phyloP scores from a whole-genome alignment of 2,888 invertebrate species.

The Graphium colonna region DNA sequence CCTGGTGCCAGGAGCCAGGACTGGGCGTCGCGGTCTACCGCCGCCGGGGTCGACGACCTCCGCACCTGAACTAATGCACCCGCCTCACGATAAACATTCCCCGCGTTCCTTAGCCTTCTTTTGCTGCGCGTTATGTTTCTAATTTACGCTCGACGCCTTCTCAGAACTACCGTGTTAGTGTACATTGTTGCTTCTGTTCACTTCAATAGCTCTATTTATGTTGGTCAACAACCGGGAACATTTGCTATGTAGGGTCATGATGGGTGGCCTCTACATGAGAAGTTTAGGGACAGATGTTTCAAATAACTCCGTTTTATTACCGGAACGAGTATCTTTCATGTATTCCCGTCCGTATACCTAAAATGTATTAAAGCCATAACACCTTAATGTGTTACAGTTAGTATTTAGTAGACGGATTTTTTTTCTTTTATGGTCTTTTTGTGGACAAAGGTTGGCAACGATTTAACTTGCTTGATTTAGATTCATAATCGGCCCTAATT shows the following conservation, averaged over 20 bases:
- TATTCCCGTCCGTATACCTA: too few species aligned
- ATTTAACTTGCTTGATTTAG: too few species aligned
- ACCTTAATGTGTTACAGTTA: too few species aligned
- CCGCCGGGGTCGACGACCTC: slow-evolving; percentile 54
- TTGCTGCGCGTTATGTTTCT: background rate
- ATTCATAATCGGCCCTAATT: too few species aligned
- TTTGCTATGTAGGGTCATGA: background rate
- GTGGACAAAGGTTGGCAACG: too few species aligned
- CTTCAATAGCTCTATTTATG: background rate
- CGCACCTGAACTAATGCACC: slow-evolving; percentile 18
- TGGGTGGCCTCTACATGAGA: background rate
- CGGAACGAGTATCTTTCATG: background rate
- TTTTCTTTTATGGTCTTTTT: too few species aligned
- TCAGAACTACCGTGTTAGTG: background rate
- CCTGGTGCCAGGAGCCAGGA: slow-evolving; percentile 50
- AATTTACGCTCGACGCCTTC: background rate
- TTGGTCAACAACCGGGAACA: background rate
- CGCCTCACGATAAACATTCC: slow-evolving; percentile 11
- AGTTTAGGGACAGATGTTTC: background rate
- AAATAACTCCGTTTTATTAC: background rate
- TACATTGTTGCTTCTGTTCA: background rate
- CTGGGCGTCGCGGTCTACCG: slow-evolving; percentile 51
- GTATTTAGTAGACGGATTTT: too few species aligned
- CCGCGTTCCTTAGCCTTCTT: background rate
- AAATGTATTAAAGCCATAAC: too few species aligned